A percentile compares a stretch with the other conserved stretches of the same genome.
Evolutionary conservation across 2,888 invertebrate species (phyloP).

Genomic region (Chloromyia formosa): DNA sequence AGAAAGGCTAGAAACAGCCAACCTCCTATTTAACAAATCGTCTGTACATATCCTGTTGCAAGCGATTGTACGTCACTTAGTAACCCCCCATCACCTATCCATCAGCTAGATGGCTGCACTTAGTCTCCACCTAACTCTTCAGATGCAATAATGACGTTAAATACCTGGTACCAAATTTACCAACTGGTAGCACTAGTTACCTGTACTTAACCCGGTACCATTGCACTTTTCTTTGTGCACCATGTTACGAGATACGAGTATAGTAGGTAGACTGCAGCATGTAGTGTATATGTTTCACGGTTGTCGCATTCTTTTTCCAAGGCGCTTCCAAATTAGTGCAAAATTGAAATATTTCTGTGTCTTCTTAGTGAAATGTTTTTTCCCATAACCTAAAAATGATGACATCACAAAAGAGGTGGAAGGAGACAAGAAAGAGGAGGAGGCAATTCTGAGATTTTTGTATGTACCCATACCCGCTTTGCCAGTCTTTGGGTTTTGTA

Average conservation of each 20-base stretch:
- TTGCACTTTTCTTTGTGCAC: background rate
- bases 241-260: background rate
- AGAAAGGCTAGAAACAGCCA: too few relatives aligned
- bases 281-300: conserved; percentile 41
- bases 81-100: too few relatives aligned
- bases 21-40: too few relatives aligned
- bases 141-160: too few relatives aligned
- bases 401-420: conserved; percentile 46
- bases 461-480: background rate
- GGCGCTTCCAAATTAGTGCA: conserved; percentile 49
- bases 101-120: too few relatives aligned
- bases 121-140: too few relatives aligned
- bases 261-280: conserved; percentile 15
- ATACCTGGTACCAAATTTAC: background rate
- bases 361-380: conserved; percentile 45
- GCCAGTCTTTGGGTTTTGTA: background rate
- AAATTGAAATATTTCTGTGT: conserved; percentile 49
- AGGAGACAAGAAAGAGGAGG: background rate
- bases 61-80: too few relatives aligned
- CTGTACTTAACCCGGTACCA: background rate
- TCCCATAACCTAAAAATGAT: conserved; percentile 50
- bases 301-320: conserved; percentile 42
- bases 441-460: background rate
- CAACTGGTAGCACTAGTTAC: background rate
- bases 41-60: too few relatives aligned